Base-by-base conservation (phyloP, 2,113 vertebrate species). In the Panthera tigris region DNA sequence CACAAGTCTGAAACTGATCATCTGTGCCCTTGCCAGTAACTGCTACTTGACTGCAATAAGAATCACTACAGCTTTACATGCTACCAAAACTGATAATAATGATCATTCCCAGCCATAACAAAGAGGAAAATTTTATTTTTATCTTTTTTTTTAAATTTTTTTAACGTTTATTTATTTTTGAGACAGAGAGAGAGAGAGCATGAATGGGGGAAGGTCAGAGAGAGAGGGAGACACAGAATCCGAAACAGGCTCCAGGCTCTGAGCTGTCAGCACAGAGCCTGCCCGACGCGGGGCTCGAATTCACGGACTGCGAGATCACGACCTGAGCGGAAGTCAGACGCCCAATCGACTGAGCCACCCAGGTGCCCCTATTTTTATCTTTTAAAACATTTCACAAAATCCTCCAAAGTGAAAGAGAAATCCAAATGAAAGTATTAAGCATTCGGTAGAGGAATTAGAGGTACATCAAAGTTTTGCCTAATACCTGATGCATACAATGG, bases 1-100 rank as follows among this genome's bases (percentile, higher is more conserved):
- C 33, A 69, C 5, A 1, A 91, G 31, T 92, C 89, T 95, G 50
- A 66, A 96, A 21, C 63, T 88, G 86, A 69, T 98, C 89, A 97
- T 71, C 94, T 97, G 88, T 61, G 78, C 55, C 48, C n/a, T 98
- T 63, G 39, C 50, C 29, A 82, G 61, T 18, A 50, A 91, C 57
- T 91, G 74, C 69, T 79, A 90, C 9, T 87, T 81, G 18, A 83
- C 61, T 94, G 95, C 23, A 78, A 36, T 50, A 91, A 97, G 84
- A 98, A 29, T 3, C 82, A 89, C 80, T 90, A 61, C 4, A 50
- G 45, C 76, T 98, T 97, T 41, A 63, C 29, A 8, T 39, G 39
- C 27, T 91, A 84, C 74, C n/a, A 74, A 36, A 92, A 85, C 84
- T 16, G 82, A 83, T 41, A 87, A 92, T 78, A 86, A 89, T 33